Percentiles rank a stretch among this genome's conserved stretches.
Conservation (phyloP, 2,797 vertebrate species). For the Bufotes viridis region DNA sequence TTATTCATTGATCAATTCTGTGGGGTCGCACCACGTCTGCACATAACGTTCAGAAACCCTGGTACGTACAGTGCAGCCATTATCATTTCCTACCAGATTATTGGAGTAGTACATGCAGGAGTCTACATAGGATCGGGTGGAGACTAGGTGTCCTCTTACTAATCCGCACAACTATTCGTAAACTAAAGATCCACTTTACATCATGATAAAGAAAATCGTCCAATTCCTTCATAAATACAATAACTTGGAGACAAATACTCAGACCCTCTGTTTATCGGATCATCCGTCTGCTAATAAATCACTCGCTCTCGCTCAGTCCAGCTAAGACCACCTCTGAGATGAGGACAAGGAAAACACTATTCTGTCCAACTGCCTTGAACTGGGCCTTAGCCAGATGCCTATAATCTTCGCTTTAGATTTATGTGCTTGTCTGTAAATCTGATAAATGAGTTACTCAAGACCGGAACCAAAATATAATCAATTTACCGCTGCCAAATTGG, state of each 20-base stretch:
- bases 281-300: background rate
- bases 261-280: background rate
- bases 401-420: constrained; percentile 28
- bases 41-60: background rate
- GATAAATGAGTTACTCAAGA: constrained; percentile 53
- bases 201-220: background rate
- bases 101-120: background rate
- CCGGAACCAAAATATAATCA: constrained; percentile 59
- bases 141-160: background rate
- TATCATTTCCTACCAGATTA: background rate
- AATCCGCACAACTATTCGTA: constrained; percentile 4
- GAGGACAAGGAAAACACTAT: constrained; percentile 23
- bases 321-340: constrained; percentile 53
- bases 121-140: background rate
- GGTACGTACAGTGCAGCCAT: background rate
- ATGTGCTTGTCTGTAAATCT: constrained; percentile 52
- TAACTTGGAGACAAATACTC: background rate
- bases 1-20: background rate
- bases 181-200: background rate
- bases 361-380: constrained; percentile 30
- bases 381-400: constrained; percentile 26
- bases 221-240: background rate
- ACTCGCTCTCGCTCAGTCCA: background rate
- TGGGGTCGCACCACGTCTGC: background rate
- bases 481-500: constrained; percentile 59